These are phyloP conservation scores for Trogon melanurus DNA, from an alignment of 2,113 vertebrate species.

Conservation along the genomic window DNA sequence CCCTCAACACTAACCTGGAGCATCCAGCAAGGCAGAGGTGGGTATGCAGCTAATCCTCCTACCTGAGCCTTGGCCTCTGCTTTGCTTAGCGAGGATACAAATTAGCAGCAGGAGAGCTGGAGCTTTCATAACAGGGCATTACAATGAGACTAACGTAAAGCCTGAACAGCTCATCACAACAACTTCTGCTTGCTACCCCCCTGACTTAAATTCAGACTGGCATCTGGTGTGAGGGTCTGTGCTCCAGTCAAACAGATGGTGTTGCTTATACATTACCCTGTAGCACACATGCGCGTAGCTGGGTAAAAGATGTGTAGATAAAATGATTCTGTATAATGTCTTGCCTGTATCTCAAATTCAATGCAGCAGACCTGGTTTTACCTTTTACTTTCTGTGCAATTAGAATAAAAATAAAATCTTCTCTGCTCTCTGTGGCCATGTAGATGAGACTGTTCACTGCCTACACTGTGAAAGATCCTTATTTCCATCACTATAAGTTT, in stretches of 20 bases:
- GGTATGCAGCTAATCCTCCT: background rate
- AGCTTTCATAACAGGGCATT: background rate
- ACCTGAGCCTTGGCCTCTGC: background rate
- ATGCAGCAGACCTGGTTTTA: background rate
- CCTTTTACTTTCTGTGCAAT: background rate
- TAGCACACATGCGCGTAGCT: background rate
- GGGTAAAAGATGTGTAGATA: background rate
- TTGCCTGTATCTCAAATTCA: background rate
- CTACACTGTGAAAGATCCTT: background rate
- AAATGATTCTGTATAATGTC: background rate
- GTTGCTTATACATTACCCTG: background rate
- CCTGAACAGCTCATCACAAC: background rate
- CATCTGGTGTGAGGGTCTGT: background rate
- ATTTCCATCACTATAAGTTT: background rate
- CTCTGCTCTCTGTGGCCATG: background rate
- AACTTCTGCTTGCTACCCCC: background rate
- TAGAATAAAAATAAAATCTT: background rate
- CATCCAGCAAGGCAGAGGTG: background rate
- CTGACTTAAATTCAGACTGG: background rate
- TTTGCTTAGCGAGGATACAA: background rate
- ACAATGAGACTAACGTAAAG: fast-evolving
- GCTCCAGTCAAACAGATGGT: background rate
- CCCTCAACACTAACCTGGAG: background rate
- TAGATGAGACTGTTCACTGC: background rate
- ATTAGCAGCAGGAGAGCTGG: background rate